Evolutionary conservation across 2,113 vertebrate species (phyloP), one percentile per base, ranked within the genome.

Genomic region (Jaculus jaculus): DNA sequence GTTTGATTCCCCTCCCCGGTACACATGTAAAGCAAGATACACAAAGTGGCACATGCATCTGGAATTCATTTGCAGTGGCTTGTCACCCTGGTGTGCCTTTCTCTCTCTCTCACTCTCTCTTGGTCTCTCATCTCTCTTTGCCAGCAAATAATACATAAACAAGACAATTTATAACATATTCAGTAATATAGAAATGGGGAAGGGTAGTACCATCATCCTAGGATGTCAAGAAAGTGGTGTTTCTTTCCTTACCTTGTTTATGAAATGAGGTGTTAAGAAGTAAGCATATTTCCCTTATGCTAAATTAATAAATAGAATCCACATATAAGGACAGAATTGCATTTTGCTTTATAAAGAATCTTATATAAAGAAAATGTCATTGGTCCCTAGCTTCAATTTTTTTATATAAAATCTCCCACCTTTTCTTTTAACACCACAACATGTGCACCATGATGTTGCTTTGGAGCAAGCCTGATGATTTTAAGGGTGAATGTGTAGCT

Each of bases 401-500:
- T 7, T 91, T 32, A 74, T 75, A 60, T n/a, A 42, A 34, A 77
- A 73, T 51, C 4, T 32, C 2, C 5, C 4, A 4, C 77, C 69
- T 13, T 84, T 84, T 86, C 12, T 83, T 74, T 72, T 60, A 89
- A 79, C 13, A 16, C 4, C 4, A 75, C n/a, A 54, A 72, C 13
- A 39, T 83, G 30, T 51, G 7, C 2, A 3, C 28, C 51, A 15
- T 1, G 12, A 26, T 60, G 5, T 30, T 95, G 20, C 65, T 74
- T 90, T 74, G 54, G 47, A 65, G 39, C 42, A 7, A 80, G n/a
- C 10, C 30, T 80, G 68, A 68, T 92, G 65, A 81, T 84, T 47
- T 47, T 47, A 80, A 79, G 54, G 42, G 9, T 69, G 94, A 80
- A 83, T 60, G 80, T 47, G 85, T 78, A 79, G 63, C 60, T 74